phyloP scores from a whole-genome alignment of 2,797 vertebrate genomes.

The Paramormyrops hopkinsi region DNA sequence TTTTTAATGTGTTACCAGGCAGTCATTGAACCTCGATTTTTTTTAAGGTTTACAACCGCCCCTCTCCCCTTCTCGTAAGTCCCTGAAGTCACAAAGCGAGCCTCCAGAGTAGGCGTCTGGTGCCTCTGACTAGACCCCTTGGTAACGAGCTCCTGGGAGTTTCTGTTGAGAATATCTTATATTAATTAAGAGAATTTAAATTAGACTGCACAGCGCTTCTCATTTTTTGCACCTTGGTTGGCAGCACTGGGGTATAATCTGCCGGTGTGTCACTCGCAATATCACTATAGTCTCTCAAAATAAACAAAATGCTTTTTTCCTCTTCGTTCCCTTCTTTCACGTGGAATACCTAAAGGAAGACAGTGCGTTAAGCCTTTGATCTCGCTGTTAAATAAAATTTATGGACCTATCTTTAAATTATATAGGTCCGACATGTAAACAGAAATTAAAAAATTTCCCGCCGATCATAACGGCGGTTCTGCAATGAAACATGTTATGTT shows the following conservation, averaged over 20 bases:
- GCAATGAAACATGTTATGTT: background rate
- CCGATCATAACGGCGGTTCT: background rate
- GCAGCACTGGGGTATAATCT: conserved; percentile 7
- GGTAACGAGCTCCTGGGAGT: conserved; percentile 26
- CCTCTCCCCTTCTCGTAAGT: background rate
- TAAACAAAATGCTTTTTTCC: conserved; percentile 6
- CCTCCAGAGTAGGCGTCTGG: conserved; percentile 28
- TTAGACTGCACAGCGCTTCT: conserved; percentile 16
- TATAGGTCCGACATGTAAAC: background rate
- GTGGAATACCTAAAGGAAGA: background rate
- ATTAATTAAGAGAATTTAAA: conserved; percentile 32
- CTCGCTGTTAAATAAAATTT: conserved; percentile 1
- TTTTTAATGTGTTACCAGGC: background rate
- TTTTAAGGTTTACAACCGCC: conserved; percentile 12
- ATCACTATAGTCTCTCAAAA: conserved; percentile 8
- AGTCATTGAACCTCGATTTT: conserved; percentile 4
- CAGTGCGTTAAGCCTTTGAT: background rate
- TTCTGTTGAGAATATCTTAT: conserved; percentile 29
- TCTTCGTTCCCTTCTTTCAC: background rate
- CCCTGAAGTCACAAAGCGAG: conserved; percentile 26
- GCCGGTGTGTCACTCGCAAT: conserved; percentile 18
- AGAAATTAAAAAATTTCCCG: background rate
- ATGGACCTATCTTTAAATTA: background rate
- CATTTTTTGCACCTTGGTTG: conserved; percentile 17
- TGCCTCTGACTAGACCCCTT: conserved; percentile 20